Evolutionary conservation across 2,888 invertebrate genomes (phyloP), one percentile per base, ranked within the genome.

Genomic region (Syritta pipiens): DNA sequence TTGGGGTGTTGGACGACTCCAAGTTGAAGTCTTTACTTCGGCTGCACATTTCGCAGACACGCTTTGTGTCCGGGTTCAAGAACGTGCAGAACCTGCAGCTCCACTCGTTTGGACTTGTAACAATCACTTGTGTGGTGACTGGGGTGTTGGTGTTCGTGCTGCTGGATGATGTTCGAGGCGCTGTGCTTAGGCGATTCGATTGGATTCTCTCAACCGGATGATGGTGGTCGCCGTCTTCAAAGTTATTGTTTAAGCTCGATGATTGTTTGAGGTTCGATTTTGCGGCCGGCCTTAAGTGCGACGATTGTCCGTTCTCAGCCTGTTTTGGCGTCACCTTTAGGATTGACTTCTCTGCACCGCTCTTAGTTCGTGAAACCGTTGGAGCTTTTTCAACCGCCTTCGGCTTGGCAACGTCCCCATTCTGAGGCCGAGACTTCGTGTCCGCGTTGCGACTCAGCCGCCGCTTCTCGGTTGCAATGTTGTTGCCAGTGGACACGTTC

Each of bases 21-120:
- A 91, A 49, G 72, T 85, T 85, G 51, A 87, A 88, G 76, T 88
- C 89, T 82, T 86, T 87, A 76, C 87, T 86, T 83, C 92, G 93
- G 44, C 91, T 90, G 85, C 94, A 94, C 90, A 94, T 93, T 82
- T 93, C 93, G 85, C 94, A 94, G 81, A 94, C 91, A 44, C 91
- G 91, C 48, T 87, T 89, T 0, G 87, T 85, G 1, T 88, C 84
- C 0, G 89, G 87, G 86, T 94, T 94, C 10, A 93, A 87, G 85
- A 90, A 94, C 7, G 94, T 94, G 86, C 94, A 94, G 37, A 90
- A 89, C 5, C 89, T 88, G 85, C 94, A 94, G 75, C 91, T 90
- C 94, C 94, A 94, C 77, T 90, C 90, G 28, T 85, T 86, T 2
- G 86, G 84, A 59, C 84, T 85, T 17, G 85, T 84, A 20, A 85